Base-by-base conservation (phyloP, 35 echinoderm and acorn worm genomes). In the Apostichopus californicus region DNA sequence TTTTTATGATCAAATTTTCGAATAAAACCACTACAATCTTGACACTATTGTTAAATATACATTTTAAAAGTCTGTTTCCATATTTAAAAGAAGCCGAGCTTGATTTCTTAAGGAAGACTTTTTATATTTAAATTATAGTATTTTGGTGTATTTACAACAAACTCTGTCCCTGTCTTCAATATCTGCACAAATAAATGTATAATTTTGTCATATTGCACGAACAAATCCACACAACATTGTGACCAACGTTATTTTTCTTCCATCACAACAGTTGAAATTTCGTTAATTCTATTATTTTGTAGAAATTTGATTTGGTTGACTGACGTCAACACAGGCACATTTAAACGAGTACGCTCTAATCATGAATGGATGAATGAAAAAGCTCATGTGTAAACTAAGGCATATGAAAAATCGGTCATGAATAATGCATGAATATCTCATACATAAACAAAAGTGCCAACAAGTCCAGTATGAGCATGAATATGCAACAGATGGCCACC, bases 351-450 rank as follows among this genome's bases (percentile, higher is more conserved):
- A 77, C 60, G 8, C 46, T 82, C 59, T 18, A 61, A 46, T 65
- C 61, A 87, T 25, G 87, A 73, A 46, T 87, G 86, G 21, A 87
- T 66, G 20, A 13, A 87, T 46, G 54, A 18, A 64, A n/a, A 25
- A 68, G 86, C 86, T 89, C 86, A 89, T 89, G 86, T 89, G 86
- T 53, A 68, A 89, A 89, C 86, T 89, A 73, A 89, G 86, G 86
- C 86, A 89, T 89, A 72, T 55, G 24, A 18, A 9, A 68, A 66
- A 72, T 9, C 18, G 3, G 63, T 89, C 15, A 72, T 73, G 86
- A 89, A 89, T 68, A 73, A 89, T 72, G 64, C 86, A 89, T 73
- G 68, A 73, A 34, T 75, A 68, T 26, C 23, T n/a, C 86, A 72
- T 72, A 66, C 60, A 89, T 89, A 12, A 54, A 89, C 86, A 89